Evolutionary conservation across 2,888 invertebrate genomes (phyloP).

Genomic region (Ctena decussata): DNA sequence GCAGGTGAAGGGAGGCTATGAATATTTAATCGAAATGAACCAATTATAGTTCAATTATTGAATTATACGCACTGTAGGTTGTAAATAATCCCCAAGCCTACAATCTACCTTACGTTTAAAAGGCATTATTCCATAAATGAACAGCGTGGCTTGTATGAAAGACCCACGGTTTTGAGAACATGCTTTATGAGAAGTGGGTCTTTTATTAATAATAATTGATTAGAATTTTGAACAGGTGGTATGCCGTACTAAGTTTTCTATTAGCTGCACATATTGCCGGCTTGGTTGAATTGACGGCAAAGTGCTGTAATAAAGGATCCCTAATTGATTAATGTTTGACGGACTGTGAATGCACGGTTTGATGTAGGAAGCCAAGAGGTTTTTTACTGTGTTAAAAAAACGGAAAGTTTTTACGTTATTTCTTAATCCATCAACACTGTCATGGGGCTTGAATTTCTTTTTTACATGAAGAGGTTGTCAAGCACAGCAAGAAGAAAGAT

Average conservation of each 20-base stretch:
- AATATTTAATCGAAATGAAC: not conserved
- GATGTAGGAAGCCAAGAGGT: not conserved
- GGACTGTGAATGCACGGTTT: not conserved
- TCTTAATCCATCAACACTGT: not conserved
- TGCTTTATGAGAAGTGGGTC: not conserved
- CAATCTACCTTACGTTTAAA: no score
- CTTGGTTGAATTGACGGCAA: constrained; percentile 1
- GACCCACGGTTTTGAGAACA: not conserved
- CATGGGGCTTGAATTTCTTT: not conserved
- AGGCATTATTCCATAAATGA: not conserved
- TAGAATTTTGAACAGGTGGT: constrained; percentile 7
- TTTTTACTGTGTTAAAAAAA: not conserved
- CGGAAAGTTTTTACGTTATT: not conserved
- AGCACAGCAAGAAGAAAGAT: not conserved
- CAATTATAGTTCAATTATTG: not conserved
- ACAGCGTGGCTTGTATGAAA: not conserved
- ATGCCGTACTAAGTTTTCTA: not conserved
- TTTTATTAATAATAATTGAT: constrained; percentile 1
- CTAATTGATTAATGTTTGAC: not conserved
- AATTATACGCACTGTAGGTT: not conserved
- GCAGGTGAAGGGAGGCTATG: not conserved
- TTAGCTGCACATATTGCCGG: not conserved
- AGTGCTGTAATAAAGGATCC: not conserved
- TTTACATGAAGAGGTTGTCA: not conserved
- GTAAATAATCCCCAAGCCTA: not conserved